These are phyloP conservation scores for Scolopax bukidnonensis DNA, from an alignment of 2,797 vertebrate species.

Conservation along the genomic window DNA sequence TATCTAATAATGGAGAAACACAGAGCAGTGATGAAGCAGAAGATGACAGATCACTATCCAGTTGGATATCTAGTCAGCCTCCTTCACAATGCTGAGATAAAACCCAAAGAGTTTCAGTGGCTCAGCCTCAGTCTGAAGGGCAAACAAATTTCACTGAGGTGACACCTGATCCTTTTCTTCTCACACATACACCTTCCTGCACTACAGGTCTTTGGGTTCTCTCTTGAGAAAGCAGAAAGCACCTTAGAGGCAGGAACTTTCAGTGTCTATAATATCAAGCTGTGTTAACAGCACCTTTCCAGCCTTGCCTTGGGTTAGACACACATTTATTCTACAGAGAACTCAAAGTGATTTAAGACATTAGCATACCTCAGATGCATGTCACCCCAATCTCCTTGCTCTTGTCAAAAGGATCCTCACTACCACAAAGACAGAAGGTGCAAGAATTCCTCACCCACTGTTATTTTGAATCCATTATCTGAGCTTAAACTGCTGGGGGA, in stretches of 20 bases:
- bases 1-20: background rate
- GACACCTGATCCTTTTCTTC: background rate
- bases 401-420: background rate
- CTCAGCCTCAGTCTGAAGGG: background rate
- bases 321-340: background rate
- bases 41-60: background rate
- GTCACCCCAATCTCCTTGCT: background rate
- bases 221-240: conserved; percentile 1
- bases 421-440: background rate
- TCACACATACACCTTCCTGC: background rate
- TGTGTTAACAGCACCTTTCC: background rate
- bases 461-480: background rate
- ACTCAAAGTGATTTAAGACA: background rate
- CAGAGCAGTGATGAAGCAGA: background rate
- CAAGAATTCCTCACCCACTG: background rate
- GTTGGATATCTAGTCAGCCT: background rate
- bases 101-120: background rate
- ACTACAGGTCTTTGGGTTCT: background rate
- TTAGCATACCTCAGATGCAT: background rate
- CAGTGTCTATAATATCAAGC: background rate
- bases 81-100: background rate
- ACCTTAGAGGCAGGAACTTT: background rate
- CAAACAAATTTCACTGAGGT: background rate
- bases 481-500: background rate
- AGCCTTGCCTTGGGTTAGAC: conserved; percentile 13